These are phyloP conservation scores for Dendroctonus ponderosae DNA, from an alignment of 1,140 invertebrate genomes.

Conservation along the genomic window DNA sequence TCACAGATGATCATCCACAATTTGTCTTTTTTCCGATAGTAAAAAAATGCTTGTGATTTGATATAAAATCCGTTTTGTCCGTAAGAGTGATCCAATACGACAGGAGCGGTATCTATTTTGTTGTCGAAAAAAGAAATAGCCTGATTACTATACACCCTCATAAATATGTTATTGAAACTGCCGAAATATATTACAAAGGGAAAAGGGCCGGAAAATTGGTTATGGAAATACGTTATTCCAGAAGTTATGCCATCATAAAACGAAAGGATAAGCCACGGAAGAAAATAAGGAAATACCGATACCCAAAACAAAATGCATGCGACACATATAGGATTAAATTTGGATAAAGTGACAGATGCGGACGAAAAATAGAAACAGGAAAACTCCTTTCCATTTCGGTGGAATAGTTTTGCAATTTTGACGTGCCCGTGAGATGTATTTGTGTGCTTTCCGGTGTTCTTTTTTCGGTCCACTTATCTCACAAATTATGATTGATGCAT, in stretches of 20 bases:
- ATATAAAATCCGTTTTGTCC: background rate
- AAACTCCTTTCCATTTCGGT: slow-evolving; percentile 12
- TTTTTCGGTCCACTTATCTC: slow-evolving; percentile 5
- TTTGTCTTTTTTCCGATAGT: too few species aligned
- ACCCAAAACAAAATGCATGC: slow-evolving; percentile 34
- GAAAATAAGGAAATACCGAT: slow-evolving; percentile 34
- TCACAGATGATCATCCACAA: too few species aligned
- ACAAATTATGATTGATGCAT: slow-evolving; percentile 9
- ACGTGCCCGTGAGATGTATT: slow-evolving; percentile 16
- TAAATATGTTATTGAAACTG: slow-evolving; percentile 38
- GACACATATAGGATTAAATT: slow-evolving; percentile 35
- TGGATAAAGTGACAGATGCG: slow-evolving; percentile 34
- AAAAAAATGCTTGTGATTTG: too few species aligned
- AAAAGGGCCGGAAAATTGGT: slow-evolving; percentile 36
- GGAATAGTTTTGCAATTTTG: slow-evolving; percentile 8
- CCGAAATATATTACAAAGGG: slow-evolving; percentile 35
- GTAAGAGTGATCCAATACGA: slow-evolving; percentile 9
- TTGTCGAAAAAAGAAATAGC: slow-evolving; percentile 19
- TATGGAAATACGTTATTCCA: slow-evolving; percentile 37
- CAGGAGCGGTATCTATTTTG: slow-evolving; percentile 20
- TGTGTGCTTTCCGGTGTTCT: slow-evolving; percentile 1
- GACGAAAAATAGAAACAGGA: slow-evolving; percentile 25
- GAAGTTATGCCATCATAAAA: slow-evolving; percentile 36
- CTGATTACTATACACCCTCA: slow-evolving; percentile 33
- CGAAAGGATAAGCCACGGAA: slow-evolving; percentile 34